These are phyloP conservation scores for Pipra filicauda DNA, from an alignment of 2,113 vertebrate genomes.

Conservation along the genomic window DNA sequence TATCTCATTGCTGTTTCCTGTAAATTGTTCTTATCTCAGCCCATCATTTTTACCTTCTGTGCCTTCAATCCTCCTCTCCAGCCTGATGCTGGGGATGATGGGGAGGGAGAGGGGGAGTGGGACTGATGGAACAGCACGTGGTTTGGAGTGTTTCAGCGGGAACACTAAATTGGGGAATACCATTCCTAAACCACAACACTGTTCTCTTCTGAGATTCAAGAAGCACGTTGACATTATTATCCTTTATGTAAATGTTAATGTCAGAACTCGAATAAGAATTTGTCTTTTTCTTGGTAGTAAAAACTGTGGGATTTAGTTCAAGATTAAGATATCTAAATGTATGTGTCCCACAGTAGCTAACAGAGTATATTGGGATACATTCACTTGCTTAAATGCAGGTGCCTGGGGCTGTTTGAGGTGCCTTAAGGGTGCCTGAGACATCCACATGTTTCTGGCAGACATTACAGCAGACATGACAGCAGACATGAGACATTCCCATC, in stretches of 20 bases:
- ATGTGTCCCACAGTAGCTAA: not conserved
- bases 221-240: not conserved
- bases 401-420: not conserved
- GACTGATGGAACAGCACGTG: not conserved
- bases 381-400: not conserved
- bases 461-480: not conserved
- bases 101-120: no score
- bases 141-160: not conserved
- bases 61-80: not conserved
- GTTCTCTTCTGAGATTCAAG: not conserved
- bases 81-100: no score
- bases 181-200: not conserved
- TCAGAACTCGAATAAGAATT: not conserved
- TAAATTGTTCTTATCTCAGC: not conserved
- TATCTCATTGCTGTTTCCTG: not conserved
- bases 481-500: not conserved
- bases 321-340: not conserved
- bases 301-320: not conserved
- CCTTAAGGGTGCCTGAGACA: not conserved
- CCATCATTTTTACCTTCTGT: not conserved
- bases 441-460: not conserved
- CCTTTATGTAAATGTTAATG: not conserved
- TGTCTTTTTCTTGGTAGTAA: not conserved
- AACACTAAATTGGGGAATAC: not conserved
- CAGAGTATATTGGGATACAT: not conserved